phyloP scores from a whole-genome alignment of 1,140 invertebrate genomes.

The Kradibia gibbosae region DNA sequence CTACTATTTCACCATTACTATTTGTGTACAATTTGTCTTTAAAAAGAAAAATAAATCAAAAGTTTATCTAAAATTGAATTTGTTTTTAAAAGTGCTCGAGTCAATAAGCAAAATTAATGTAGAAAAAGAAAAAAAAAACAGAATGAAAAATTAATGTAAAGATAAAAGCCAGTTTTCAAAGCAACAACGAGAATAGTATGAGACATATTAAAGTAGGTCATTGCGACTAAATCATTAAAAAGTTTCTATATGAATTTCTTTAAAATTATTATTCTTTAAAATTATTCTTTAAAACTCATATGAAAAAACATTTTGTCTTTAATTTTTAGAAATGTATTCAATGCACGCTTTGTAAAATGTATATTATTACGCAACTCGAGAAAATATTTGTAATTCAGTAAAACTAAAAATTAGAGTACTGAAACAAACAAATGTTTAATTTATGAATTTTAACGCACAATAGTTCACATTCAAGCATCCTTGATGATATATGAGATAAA shows the following conservation, averaged over 20 bases:
- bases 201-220: constrained; percentile 4
- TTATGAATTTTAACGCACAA: neutral
- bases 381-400: neutral
- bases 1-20: too few species aligned
- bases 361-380: neutral
- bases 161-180: neutral
- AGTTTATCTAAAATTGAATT: too few species aligned
- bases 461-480: neutral
- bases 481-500: neutral
- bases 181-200: neutral
- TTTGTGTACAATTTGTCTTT: too few species aligned
- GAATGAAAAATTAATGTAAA: neutral
- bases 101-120: neutral
- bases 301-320: too few species aligned
- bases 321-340: neutral
- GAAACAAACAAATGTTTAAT: neutral
- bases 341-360: neutral
- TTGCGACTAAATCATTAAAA: neutral
- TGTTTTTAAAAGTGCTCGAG: neutral
- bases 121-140: neutral
- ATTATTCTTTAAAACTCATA: neutral
- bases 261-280: neutral
- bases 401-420: neutral
- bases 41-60: too few species aligned
- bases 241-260: neutral